Conservation (phyloP, 2,888 invertebrate genomes). For the Spodoptera exigua region DNA sequence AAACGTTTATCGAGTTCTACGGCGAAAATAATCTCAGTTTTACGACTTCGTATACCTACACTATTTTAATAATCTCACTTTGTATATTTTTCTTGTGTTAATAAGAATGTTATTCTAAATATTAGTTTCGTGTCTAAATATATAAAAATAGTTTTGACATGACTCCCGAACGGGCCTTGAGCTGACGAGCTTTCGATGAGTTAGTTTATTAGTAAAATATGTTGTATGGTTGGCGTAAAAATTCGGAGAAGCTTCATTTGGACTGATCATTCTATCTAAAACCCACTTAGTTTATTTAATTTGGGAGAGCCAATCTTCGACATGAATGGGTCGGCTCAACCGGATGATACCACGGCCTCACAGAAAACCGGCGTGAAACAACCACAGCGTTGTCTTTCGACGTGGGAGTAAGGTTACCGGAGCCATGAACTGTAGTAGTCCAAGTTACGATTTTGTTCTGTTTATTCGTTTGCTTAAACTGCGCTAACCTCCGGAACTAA, state of each 20-base stretch:
- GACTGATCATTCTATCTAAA: too few species aligned
- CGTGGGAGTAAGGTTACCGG: too few species aligned
- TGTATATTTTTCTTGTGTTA: slow-evolving; percentile 40
- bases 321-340: too few species aligned
- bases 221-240: slow-evolving; percentile 20
- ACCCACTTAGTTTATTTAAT: too few species aligned
- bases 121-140: slow-evolving; percentile 45
- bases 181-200: slow-evolving; percentile 10
- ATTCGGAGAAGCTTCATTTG: slow-evolving; percentile 4
- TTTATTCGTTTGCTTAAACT: too few species aligned
- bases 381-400: too few species aligned
- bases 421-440: too few species aligned
- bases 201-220: slow-evolving; percentile 23
- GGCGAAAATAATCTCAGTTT: slow-evolving; percentile 37
- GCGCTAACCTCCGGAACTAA: too few species aligned
- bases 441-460: too few species aligned
- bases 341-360: too few species aligned
- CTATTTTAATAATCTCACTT: slow-evolving; percentile 30
- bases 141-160: slow-evolving; percentile 51
- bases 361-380: too few species aligned
- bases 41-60: slow-evolving; percentile 18
- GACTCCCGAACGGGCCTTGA: slow-evolving; percentile 43
- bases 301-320: too few species aligned
- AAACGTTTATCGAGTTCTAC: slow-evolving; percentile 25
- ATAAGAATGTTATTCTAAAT: slow-evolving; percentile 49